phyloP scores from a whole-genome alignment of 2,113 vertebrate species.

The Ophthalmolycus amberensis region DNA sequence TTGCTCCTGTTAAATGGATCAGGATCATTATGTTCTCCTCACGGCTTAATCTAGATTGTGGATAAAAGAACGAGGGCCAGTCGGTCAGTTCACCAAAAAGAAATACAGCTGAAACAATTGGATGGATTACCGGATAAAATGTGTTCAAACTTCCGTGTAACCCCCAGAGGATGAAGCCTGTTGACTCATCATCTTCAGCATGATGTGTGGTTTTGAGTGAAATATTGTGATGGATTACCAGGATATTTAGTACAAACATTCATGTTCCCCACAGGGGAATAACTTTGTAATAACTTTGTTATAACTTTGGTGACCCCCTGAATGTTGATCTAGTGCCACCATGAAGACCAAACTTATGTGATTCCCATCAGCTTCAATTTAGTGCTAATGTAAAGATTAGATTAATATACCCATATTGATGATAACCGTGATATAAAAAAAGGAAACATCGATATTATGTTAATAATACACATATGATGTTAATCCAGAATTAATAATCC shows the following conservation, averaged over 20 bases:
- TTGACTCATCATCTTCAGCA: not conserved
- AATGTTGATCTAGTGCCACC: not conserved
- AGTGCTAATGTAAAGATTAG: too few species aligned
- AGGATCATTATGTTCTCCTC: constrained; percentile 23
- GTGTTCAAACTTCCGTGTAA: too few species aligned
- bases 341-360: too few species aligned
- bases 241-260: not conserved
- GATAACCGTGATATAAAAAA: too few species aligned
- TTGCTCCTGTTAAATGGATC: constrained; percentile 46
- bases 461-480: too few species aligned
- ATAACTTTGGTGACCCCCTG: not conserved
- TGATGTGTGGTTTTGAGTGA: not conserved
- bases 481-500: too few species aligned
- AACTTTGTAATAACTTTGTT: not conserved
- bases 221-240: not conserved
- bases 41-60: constrained; percentile 7
- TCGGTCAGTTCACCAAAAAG: not conserved
- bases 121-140: not conserved
- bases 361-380: not conserved
- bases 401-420: too few species aligned
- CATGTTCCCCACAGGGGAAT: not conserved
- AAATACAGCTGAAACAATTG: not conserved
- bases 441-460: too few species aligned
- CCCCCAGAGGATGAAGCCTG: not conserved
- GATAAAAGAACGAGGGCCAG: not conserved